Evolutionary conservation across 1,140 invertebrate species (phyloP).

Genomic region (Sesamia nonagrioides): DNA sequence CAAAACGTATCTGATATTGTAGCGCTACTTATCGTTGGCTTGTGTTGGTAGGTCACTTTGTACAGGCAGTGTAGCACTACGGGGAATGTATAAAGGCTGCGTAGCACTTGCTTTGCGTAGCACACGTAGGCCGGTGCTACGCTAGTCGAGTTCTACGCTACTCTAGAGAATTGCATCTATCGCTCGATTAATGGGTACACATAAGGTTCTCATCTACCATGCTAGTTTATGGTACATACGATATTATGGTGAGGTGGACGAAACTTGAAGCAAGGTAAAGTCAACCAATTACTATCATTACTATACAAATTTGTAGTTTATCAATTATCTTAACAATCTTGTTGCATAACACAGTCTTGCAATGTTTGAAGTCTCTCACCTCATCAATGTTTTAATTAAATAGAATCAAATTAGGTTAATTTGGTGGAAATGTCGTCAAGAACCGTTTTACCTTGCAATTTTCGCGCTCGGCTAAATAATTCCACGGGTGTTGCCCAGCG

Average conservation of each 20-base stretch:
- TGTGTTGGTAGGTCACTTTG: background rate
- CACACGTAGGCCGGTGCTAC: background rate
- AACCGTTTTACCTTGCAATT: slow-evolving; percentile 33
- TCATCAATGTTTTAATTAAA: slow-evolving; percentile 10
- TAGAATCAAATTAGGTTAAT: slow-evolving; percentile 22
- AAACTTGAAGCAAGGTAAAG: background rate
- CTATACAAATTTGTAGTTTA: background rate
- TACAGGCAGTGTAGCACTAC: background rate
- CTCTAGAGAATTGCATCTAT: slow-evolving; percentile 4
- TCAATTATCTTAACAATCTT: background rate
- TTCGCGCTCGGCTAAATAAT: slow-evolving; percentile 26
- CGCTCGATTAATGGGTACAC: background rate
- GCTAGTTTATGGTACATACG: too few relatives aligned
- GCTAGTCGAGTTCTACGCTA: slow-evolving; percentile 14
- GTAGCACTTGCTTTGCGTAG: slow-evolving; percentile 20
- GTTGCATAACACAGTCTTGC: background rate
- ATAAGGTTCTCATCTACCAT: background rate
- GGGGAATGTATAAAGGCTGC: background rate
- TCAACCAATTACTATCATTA: slow-evolving; percentile 6
- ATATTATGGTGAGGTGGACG: background rate
- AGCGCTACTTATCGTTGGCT: background rate
- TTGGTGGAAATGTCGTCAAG: slow-evolving; percentile 27
- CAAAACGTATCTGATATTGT: background rate
- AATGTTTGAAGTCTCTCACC: slow-evolving; percentile 2
- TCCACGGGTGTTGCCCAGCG: slow-evolving; percentile 53